A percentile compares a stretch with the other conserved stretches of the same genome.
Evolutionary conservation across 2,888 invertebrate genomes (phyloP).

Genomic region (Volucella inanis): DNA sequence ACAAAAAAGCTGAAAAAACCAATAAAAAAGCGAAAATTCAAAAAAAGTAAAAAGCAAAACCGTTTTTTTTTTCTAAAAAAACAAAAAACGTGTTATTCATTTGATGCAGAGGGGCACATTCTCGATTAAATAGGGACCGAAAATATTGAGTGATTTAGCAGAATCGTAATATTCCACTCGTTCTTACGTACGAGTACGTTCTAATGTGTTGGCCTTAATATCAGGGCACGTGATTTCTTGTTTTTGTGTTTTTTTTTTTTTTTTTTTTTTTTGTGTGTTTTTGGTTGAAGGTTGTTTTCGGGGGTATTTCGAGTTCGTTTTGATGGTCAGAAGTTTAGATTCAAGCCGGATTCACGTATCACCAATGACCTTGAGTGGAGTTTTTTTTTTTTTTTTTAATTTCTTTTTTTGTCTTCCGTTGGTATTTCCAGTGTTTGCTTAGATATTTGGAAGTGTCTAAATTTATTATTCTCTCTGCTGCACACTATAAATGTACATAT

Average conservation of each 20-base stretch:
- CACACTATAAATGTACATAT: conserved; percentile 1
- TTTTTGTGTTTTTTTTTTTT: conserved; percentile 1
- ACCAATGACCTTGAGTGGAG: conserved; percentile 49
- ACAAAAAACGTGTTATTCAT: conserved; percentile 12
- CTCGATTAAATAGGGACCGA: too few relatives aligned
- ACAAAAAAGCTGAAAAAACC: conserved; percentile 9
- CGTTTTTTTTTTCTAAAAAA: conserved; percentile 28
- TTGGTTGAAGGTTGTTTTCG: conserved; percentile 52
- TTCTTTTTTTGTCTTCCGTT: neutral
- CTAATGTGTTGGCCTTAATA: conserved; percentile 52
- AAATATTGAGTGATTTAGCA: conserved; percentile 1
- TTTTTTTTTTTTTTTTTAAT: neutral
- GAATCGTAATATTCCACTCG: conserved; percentile 17
- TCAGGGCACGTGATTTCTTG: conserved; percentile 63
- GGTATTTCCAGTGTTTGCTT: conserved; percentile 16
- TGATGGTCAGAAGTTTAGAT: conserved; percentile 62
- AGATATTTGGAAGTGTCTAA: conserved; percentile 14
- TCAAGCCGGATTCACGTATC: conserved; percentile 60
- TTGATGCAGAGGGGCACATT: neutral
- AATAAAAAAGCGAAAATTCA: conserved; percentile 27
- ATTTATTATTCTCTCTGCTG: conserved; percentile 11
- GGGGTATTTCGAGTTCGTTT: conserved; percentile 43
- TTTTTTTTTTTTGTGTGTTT: too few relatives aligned
- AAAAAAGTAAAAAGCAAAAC: conserved; percentile 20
- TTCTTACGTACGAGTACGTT: conserved; percentile 16